These are phyloP conservation scores for Helobdella robusta DNA, from an alignment of 2,888 invertebrate species.

Conservation along the genomic window DNA sequence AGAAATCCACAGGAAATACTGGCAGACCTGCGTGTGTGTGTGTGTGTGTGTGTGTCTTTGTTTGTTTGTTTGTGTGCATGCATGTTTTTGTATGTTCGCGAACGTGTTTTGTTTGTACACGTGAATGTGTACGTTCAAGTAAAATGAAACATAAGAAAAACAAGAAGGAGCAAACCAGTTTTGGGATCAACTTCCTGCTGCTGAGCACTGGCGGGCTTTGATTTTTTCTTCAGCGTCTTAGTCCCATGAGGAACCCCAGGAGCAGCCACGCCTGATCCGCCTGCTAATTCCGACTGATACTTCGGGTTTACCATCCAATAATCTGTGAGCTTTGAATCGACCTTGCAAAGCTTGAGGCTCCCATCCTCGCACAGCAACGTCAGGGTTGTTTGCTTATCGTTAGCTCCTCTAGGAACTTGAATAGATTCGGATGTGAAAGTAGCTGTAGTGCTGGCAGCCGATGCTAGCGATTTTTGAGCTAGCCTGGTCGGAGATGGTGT, in stretches of 20 bases:
- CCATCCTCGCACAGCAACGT: conserved; percentile 91
- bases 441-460: too few species aligned
- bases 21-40: conserved; percentile 60
- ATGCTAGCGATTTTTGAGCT: too few species aligned
- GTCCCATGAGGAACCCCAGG: conserved; percentile 33
- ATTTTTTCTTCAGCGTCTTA: conserved; percentile 57
- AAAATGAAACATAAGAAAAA: background rate
- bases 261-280: conserved; percentile 57
- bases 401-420: too few species aligned
- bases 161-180: background rate
- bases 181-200: background rate
- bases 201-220: conserved; percentile 1
- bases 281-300: background rate
- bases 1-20: conserved; percentile 87
- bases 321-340: conserved; percentile 59
- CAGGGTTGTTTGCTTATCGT: conserved; percentile 68
- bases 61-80: too few species aligned
- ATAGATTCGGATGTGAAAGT: too few species aligned
- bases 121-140: too few species aligned
- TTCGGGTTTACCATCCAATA: conserved; percentile 50
- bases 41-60: too few species aligned
- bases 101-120: too few species aligned
- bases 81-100: too few species aligned
- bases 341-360: conserved; percentile 83
- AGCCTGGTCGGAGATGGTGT: background rate